Percentiles rank a stretch among this genome's conserved stretches.
These are phyloP conservation scores for Acanthopagrus latus DNA, from an alignment of 2,797 vertebrate species.

Conservation along the genomic window DNA sequence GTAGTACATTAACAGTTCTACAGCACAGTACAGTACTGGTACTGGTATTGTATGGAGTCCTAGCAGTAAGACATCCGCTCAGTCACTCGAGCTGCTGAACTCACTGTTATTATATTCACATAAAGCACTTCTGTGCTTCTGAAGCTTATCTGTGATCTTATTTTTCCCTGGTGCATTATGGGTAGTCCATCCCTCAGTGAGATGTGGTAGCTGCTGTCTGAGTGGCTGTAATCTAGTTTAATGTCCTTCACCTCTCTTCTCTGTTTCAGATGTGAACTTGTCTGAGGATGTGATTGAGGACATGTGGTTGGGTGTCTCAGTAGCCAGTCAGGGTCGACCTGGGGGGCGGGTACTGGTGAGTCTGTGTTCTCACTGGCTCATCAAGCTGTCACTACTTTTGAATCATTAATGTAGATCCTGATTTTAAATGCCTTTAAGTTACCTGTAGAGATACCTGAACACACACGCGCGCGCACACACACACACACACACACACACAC, in stretches of 20 bases:
- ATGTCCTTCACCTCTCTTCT: not conserved
- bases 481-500: not conserved
- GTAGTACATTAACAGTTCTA: no score
- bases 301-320: constrained; percentile 95
- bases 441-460: not conserved
- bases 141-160: constrained; percentile 12
- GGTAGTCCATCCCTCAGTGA: constrained; percentile 33
- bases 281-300: constrained; percentile 86
- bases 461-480: not conserved
- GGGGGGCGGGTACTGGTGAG: constrained; percentile 92
- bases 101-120: no score
- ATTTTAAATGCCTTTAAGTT: not conserved
- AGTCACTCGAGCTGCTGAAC: no score
- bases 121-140: not conserved
- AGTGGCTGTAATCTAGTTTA: constrained; percentile 8
- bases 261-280: constrained; percentile 53
- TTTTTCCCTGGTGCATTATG: constrained; percentile 57
- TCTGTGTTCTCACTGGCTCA: constrained; percentile 30
- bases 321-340: constrained; percentile 89
- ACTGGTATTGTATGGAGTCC: no score
- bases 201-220: constrained; percentile 36
- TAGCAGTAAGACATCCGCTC: no score
- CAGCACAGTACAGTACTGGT: no score
- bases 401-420: not conserved
- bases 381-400: not conserved